These are phyloP conservation scores for Osedax fenrisi DNA, from an alignment of 2,888 invertebrate genomes.

Conservation along the genomic window DNA sequence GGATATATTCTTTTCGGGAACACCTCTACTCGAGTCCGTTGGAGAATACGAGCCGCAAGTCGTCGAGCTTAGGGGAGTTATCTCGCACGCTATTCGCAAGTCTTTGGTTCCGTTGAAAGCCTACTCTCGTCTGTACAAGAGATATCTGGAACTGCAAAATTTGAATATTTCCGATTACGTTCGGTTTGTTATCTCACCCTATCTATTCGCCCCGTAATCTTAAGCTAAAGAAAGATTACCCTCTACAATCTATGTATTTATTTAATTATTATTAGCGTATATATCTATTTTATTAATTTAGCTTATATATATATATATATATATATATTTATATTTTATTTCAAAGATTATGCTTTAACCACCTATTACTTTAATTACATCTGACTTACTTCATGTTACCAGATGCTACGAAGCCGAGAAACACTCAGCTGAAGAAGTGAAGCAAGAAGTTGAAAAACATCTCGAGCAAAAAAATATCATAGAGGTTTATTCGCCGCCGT, in stretches of 20 bases:
- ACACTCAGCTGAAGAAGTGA: slow-evolving; percentile 61
- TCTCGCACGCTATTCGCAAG: slow-evolving; percentile 58
- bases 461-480: slow-evolving; percentile 61
- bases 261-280: too few species aligned
- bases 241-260: too few species aligned
- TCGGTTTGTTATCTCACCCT: slow-evolving; percentile 54
- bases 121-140: slow-evolving; percentile 61
- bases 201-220: too few species aligned
- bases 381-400: too few species aligned
- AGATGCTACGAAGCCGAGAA: slow-evolving; percentile 56
- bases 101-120: slow-evolving; percentile 63
- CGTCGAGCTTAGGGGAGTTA: slow-evolving; percentile 55
- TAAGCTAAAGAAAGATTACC: too few species aligned
- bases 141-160: slow-evolving; percentile 58
- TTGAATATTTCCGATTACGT: slow-evolving; percentile 60
- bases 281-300: too few species aligned
- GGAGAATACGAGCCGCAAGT: slow-evolving; percentile 58
- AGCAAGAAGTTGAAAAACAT: slow-evolving; percentile 60
- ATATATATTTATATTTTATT: too few species aligned
- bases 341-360: too few species aligned
- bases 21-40: slow-evolving; percentile 65
- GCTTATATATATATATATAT: too few species aligned
- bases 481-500: too few species aligned
- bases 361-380: too few species aligned
- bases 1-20: slow-evolving; percentile 63